A percentile compares a stretch with the other conserved stretches of the same genome.
phyloP scores from a whole-genome alignment of 2,888 invertebrate species.

The Drosophila bunnanda region DNA sequence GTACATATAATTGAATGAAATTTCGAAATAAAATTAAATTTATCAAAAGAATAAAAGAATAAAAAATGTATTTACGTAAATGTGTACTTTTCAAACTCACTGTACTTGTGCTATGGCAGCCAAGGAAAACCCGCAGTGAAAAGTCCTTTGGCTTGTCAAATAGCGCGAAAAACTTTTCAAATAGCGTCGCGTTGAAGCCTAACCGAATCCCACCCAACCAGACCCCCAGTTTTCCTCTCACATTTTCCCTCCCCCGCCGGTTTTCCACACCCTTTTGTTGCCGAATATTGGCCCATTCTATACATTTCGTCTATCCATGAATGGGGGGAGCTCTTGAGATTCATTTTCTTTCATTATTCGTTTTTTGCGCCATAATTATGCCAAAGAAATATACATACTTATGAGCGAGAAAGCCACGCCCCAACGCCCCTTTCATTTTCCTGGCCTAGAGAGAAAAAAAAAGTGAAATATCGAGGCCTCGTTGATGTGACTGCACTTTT shows the following conservation, averaged over 20 bases:
- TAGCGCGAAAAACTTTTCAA: slow-evolving; percentile 66
- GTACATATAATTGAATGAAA: no score
- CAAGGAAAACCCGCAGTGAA: slow-evolving; percentile 35
- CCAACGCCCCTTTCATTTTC: slow-evolving; percentile 21
- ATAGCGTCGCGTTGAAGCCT: slow-evolving; percentile 14
- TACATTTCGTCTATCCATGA: slow-evolving; percentile 28
- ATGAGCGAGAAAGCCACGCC: slow-evolving; percentile 3
- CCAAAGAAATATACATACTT: slow-evolving; percentile 23
- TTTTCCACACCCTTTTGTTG: slow-evolving; percentile 21
- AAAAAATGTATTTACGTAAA: not conserved
- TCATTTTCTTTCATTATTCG: slow-evolving; percentile 30
- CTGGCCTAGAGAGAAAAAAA: slow-evolving; percentile 2
- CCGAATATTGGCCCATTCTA: slow-evolving; percentile 35
- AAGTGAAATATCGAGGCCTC: not conserved
- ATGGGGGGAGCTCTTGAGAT: slow-evolving; percentile 30
- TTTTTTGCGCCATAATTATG: slow-evolving; percentile 32
- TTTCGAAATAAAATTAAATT: no score
- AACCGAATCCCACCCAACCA: not conserved
- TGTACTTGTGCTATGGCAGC: slow-evolving; percentile 23
- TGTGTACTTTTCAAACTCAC: slow-evolving; percentile 13
- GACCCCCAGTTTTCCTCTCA: not conserved
- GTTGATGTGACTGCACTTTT: slow-evolving; percentile 24
- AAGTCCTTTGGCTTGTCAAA: slow-evolving; percentile 58
- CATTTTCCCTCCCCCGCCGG: not conserved
- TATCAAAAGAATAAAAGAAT: not conserved